Evolutionary conservation across 2,797 vertebrate genomes (phyloP).

Genomic region (Hapalemur alaotrensis): DNA sequence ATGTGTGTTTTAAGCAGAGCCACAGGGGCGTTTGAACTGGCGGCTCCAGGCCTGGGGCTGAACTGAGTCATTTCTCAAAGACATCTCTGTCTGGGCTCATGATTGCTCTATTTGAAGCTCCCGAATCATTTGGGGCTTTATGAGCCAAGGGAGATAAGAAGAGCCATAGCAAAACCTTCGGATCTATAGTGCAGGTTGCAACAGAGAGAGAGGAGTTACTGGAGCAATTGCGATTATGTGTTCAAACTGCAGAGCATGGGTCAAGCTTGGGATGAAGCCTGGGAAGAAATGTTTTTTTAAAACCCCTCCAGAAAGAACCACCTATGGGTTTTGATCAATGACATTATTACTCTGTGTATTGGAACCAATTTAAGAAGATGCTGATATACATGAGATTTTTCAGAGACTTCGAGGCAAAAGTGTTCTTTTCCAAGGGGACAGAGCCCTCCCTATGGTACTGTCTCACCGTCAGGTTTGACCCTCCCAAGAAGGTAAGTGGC

Average conservation of each 20-base stretch:
- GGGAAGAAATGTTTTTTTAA: background rate
- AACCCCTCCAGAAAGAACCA: background rate
- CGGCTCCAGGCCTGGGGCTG: background rate
- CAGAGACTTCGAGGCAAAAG: background rate
- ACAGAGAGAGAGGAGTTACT: background rate
- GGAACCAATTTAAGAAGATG: background rate
- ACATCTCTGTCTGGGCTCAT: background rate
- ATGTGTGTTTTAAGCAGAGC: background rate
- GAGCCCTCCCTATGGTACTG: background rate
- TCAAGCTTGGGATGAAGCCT: background rate
- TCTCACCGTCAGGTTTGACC: background rate
- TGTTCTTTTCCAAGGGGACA: background rate
- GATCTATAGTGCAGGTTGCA: background rate
- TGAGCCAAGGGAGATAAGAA: background rate
- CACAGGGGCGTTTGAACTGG: background rate
- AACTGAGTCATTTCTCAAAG: background rate
- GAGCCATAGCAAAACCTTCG: background rate
- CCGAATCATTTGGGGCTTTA: background rate
- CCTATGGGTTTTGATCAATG: background rate
- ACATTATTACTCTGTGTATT: background rate
- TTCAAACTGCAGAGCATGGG: background rate
- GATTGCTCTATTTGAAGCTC: background rate
- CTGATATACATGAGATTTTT: background rate
- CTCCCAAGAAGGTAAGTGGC: conserved; percentile 11
- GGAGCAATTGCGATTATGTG: background rate